Evolutionary conservation across 2,797 vertebrate species (phyloP).

Genomic region (Paedocypris micromegethes): DNA sequence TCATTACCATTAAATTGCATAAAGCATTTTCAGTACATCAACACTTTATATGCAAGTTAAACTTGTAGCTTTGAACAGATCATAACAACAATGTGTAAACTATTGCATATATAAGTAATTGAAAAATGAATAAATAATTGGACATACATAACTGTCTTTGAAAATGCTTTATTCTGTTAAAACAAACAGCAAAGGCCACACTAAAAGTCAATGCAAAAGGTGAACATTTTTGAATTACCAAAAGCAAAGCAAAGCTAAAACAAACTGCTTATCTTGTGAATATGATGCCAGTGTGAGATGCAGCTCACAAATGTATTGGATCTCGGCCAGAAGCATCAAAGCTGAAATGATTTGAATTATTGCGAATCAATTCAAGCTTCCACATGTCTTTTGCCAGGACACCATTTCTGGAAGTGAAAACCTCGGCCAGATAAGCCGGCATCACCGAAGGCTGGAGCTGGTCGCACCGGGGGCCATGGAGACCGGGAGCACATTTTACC

Average conservation of each 20-base stretch:
- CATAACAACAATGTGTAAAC: no score
- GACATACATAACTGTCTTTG: slow-evolving; percentile 13
- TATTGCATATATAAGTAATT: no score
- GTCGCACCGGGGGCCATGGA: slow-evolving; percentile 46
- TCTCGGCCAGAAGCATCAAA: background rate
- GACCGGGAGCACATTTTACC: slow-evolving; percentile 47
- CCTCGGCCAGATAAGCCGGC: slow-evolving; percentile 20
- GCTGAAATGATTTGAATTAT: background rate
- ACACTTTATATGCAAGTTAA: no score
- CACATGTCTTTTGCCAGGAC: slow-evolving; percentile 28
- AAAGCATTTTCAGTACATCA: no score
- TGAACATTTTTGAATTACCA: background rate
- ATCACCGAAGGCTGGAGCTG: slow-evolving; percentile 9
- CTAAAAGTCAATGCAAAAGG: background rate
- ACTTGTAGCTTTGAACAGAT: no score
- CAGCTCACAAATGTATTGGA: background rate
- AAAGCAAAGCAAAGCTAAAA: background rate
- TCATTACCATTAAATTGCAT: no score
- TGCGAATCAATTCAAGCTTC: slow-evolving; percentile 7
- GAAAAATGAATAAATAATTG: background rate
- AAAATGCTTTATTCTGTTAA: slow-evolving; percentile 19
- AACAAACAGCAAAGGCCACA: background rate
- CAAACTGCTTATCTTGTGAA: background rate
- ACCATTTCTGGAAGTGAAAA: slow-evolving; percentile 39
- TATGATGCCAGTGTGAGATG: background rate